Evolutionary conservation across 2,113 vertebrate species (phyloP), one percentile per base, ranked within the genome.

Genomic region (Thunnus thynnus): DNA sequence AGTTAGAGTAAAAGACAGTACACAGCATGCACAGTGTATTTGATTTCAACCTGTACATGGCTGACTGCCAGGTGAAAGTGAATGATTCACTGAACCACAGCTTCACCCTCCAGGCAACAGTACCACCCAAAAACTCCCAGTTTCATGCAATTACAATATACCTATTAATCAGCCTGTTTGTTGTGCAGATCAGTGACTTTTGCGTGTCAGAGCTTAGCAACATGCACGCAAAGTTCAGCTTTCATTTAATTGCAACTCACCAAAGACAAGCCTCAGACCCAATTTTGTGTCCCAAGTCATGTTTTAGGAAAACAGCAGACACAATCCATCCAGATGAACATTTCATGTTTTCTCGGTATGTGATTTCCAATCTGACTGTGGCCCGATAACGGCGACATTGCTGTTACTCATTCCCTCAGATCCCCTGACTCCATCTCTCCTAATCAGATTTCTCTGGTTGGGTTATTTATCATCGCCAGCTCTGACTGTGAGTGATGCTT

Each of bases 401-500:
- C 91, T 86, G 86, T 88, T 88, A 83, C 89, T 93, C 91, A 93
- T 94, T 93, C 90, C 91, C 89, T 93, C 87, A 91, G 91, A 92
- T 93, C 89, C 91, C 89, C 72, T 85, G 90, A 90, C 91, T 90
- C 87, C 88, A 56, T 92, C 89, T 86, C 72, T 72, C 83, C 88
- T 94, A 94, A 94, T 94, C 92, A 92, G 90, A 93, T 94, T 94
- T 92, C 91, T 91, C 90, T 90, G 89, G 78, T 88, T 87, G 89
- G 90, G 92, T 94, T 93, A 93, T 94, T 93, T 93, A 93, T 93
- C 91, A 94, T 90, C 76, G 90, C 90, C 89, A 84, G 88, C 90
- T 88, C 91, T 90, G 93, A 90, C 93, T 93, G 93, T 94, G 93
- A 94, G 92, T 94, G 92, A 93, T 94, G 92, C 91, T 91, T 88